Conservation (phyloP, 2,888 invertebrate species). For the Acanthacorydalis orientalis region DNA sequence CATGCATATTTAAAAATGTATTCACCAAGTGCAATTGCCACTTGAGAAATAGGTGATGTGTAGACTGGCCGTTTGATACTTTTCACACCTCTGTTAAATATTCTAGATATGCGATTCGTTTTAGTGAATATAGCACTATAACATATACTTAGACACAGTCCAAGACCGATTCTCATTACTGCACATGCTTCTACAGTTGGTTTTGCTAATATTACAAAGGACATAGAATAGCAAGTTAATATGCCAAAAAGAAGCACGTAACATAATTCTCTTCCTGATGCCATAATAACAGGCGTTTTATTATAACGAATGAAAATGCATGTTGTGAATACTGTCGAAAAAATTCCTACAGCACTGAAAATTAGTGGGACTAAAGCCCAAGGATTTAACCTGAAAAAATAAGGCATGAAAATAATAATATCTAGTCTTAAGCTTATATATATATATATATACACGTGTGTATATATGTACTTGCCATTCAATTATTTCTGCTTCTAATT, state of each 20-base stretch:
- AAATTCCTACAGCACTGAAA: conserved; percentile 42
- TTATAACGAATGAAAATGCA: conserved; percentile 40
- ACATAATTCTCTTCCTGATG: conserved; percentile 60
- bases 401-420: too few relatives aligned
- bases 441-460: too few relatives aligned
- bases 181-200: conserved; percentile 49
- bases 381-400: conserved; percentile 25
- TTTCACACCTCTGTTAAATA: conserved; percentile 53
- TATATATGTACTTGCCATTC: conserved; percentile 27
- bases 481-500: conserved; percentile 38
- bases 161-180: conserved; percentile 46
- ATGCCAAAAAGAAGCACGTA: conserved; percentile 58
- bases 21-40: conserved; percentile 48
- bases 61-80: conserved; percentile 55
- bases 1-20: conserved; percentile 6
- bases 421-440: too few relatives aligned
- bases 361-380: conserved; percentile 48
- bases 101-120: conserved; percentile 55
- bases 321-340: conserved; percentile 41
- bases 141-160: conserved; percentile 53
- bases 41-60: conserved; percentile 59
- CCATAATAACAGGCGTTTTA: conserved; percentile 57
- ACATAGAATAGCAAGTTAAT: conserved; percentile 49
- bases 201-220: conserved; percentile 49
- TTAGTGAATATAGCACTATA: conserved; percentile 62